Conservation (phyloP, 2,797 vertebrate species). For the Anableps anableps region DNA sequence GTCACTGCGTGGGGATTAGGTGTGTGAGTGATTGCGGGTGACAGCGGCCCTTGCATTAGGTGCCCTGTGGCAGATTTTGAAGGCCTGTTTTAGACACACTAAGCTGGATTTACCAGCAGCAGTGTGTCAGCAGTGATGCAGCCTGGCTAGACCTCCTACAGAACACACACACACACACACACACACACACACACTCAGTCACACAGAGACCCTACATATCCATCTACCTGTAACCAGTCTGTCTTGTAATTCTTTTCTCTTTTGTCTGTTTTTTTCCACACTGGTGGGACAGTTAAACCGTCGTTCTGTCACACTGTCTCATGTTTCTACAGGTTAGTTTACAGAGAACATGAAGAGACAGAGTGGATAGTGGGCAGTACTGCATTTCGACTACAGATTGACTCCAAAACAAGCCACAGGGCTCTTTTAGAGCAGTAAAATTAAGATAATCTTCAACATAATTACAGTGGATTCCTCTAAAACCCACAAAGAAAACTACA, state of each 20-base stretch:
- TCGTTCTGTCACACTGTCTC: not conserved
- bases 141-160: constrained; percentile 70
- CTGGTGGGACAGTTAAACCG: not conserved
- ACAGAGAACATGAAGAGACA: not conserved
- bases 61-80: constrained; percentile 82
- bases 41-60: constrained; percentile 83
- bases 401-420: not conserved
- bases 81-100: constrained; percentile 85
- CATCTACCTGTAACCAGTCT: constrained; percentile 35
- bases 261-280: not conserved
- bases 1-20: constrained; percentile 81
- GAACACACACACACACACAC: constrained; percentile 48
- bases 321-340: not conserved
- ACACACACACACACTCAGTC: constrained; percentile 11
- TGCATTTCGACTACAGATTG: not conserved
- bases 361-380: not conserved
- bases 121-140: constrained; percentile 82
- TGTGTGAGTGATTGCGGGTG: constrained; percentile 85
- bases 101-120: constrained; percentile 85
- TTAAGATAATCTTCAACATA: not conserved
- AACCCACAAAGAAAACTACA: not conserved
- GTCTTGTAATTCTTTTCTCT: constrained; percentile 15
- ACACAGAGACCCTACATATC: constrained; percentile 26
- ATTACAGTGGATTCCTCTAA: not conserved
- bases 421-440: not conserved